A percentile compares a stretch with the other conserved stretches of the same genome.
phyloP scores from a whole-genome alignment of 2,113 vertebrate species.

The Pyxicephalus adspersus region DNA sequence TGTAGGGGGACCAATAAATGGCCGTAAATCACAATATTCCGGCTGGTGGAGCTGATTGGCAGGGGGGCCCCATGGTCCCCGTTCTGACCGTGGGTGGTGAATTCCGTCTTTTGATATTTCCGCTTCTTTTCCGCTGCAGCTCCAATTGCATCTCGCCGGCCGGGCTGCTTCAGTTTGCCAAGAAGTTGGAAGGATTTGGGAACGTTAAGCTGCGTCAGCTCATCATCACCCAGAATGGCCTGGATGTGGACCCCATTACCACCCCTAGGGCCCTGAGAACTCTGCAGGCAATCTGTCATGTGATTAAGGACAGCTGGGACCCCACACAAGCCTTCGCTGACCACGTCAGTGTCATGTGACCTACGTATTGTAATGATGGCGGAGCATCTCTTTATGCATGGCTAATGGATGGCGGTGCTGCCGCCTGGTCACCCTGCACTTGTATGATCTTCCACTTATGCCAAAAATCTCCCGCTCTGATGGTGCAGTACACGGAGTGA shows the following conservation, averaged over 20 bases:
- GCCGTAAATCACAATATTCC: too few relatives aligned
- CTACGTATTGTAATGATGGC: background rate
- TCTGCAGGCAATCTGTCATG: conserved; percentile 73
- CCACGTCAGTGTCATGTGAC: conserved; percentile 88
- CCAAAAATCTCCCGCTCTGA: too few relatives aligned
- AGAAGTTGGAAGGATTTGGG: conserved; percentile 70
- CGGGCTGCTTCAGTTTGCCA: conserved; percentile 84
- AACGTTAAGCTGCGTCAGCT: conserved; percentile 73
- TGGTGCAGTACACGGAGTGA: too few relatives aligned
- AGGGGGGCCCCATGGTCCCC: too few relatives aligned
- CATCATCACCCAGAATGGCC: conserved; percentile 83
- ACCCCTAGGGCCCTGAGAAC: conserved; percentile 75
- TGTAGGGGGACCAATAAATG: too few relatives aligned
- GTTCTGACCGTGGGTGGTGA: too few relatives aligned
- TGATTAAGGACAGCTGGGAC: conserved; percentile 80
- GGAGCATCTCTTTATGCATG: too few relatives aligned
- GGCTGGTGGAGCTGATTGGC: too few relatives aligned
- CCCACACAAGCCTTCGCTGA: conserved; percentile 85
- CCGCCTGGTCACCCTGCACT: too few relatives aligned
- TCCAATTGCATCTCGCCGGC: conserved; percentile 89
- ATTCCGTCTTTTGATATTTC: too few relatives aligned
- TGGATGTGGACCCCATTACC: conserved; percentile 80
- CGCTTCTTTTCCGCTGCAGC: conserved; percentile 62
- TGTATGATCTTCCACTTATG: too few relatives aligned
- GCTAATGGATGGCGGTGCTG: too few relatives aligned